Evolutionary conservation across 2,113 vertebrate species (phyloP).

Genomic region (Cardinalis cardinalis): DNA sequence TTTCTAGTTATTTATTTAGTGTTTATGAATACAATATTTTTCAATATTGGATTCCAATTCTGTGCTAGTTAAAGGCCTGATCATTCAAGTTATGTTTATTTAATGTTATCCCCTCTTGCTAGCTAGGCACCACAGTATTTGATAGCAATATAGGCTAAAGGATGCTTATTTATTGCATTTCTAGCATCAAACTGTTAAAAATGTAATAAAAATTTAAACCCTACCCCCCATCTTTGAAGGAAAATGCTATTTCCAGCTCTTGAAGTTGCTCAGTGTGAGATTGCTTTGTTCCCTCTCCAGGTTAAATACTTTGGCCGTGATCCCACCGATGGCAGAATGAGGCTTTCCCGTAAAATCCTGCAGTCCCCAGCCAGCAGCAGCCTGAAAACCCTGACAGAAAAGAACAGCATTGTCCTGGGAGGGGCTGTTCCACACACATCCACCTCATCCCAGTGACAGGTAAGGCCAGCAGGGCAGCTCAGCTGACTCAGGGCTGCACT

Average conservation of each 20-base stretch:
- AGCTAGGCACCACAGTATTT: neutral
- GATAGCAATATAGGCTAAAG: neutral
- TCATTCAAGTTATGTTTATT: neutral
- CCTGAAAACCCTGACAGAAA: slow-evolving; percentile 86
- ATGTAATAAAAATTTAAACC: rapidly evolving
- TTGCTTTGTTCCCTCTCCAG: slow-evolving; percentile 64
- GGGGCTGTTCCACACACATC: slow-evolving; percentile 57
- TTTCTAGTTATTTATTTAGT: neutral
- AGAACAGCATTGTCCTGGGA: slow-evolving; percentile 84
- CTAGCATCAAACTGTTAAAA: neutral
- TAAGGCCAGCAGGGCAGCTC: neutral
- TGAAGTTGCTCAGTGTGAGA: neutral
- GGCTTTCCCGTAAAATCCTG: slow-evolving; percentile 93
- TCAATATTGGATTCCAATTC: neutral
- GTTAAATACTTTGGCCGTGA: slow-evolving; percentile 97
- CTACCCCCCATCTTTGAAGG: neutral
- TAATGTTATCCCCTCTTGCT: neutral
- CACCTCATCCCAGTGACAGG: slow-evolving; percentile 54
- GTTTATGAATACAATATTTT: neutral
- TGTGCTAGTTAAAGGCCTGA: neutral
- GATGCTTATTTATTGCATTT: neutral
- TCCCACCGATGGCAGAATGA: slow-evolving; percentile 95
- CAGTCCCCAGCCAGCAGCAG: slow-evolving; percentile 80
- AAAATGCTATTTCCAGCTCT: neutral
- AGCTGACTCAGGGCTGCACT: neutral